phyloP scores from a whole-genome alignment of 2,113 vertebrate species.

The Poeciliopsis retropinna region DNA sequence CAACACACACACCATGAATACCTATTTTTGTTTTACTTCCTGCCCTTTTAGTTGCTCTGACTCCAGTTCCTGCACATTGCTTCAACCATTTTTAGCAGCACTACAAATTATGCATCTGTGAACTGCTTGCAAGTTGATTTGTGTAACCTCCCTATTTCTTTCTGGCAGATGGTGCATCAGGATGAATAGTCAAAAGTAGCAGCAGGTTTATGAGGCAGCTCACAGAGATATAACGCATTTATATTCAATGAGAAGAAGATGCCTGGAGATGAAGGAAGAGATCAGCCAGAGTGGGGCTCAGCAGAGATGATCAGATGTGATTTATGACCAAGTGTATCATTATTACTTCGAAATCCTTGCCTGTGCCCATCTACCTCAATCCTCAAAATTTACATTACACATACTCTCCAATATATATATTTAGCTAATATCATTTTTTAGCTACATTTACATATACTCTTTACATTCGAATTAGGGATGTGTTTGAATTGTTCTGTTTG shows the following conservation, averaged over 20 bases:
- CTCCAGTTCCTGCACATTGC: background rate
- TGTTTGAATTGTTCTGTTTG: background rate
- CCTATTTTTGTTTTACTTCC: constrained; percentile 1
- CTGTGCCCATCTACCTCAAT: background rate
- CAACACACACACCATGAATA: background rate
- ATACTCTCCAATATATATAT: background rate
- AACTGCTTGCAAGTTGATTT: constrained; percentile 10
- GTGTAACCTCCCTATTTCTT: constrained; percentile 2
- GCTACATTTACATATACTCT: background rate
- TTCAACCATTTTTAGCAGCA: background rate
- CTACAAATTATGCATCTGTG: constrained; percentile 1
- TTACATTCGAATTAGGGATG: background rate
- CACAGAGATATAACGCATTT: constrained; percentile 13
- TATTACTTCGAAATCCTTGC: background rate
- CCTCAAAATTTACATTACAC: background rate
- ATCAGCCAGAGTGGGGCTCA: constrained; percentile 12
- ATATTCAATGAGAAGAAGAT: constrained; percentile 25
- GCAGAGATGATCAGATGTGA: constrained; percentile 17
- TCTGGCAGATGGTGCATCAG: constrained; percentile 3
- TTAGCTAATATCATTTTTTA: background rate
- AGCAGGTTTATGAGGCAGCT: constrained; percentile 7
- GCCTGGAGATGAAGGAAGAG: background rate
- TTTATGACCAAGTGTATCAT: background rate
- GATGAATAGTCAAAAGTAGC: constrained; percentile 11
- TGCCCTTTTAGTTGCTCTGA: constrained; percentile 1